Conservation (phyloP, 2,113 vertebrate species). For the Lichenostomus cassidix region DNA sequence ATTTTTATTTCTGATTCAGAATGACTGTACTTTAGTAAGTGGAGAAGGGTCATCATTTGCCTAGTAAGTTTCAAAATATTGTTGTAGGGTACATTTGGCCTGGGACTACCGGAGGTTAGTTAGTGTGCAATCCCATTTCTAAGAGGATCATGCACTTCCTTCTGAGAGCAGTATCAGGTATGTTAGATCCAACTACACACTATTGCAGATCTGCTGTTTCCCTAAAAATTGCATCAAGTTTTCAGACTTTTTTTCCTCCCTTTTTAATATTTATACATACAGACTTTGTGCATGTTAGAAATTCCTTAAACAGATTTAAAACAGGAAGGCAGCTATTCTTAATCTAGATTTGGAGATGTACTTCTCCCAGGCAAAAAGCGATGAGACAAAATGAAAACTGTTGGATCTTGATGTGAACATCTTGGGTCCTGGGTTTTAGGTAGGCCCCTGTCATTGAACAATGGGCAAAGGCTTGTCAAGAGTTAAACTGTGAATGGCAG, state of each 20-base stretch:
- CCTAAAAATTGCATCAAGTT: background rate
- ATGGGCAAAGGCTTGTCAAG: background rate
- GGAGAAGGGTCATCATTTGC: background rate
- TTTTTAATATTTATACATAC: background rate
- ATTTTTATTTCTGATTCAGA: background rate
- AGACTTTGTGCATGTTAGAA: background rate
- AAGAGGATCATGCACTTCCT: background rate
- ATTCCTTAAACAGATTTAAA: background rate
- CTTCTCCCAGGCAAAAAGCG: rapidly evolving
- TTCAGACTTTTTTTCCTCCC: background rate
- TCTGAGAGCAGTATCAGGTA: background rate
- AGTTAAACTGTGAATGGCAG: background rate
- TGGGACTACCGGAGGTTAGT: background rate
- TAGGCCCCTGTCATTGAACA: background rate
- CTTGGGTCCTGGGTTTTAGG: background rate
- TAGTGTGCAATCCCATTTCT: background rate
- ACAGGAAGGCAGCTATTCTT: background rate
- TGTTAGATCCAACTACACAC: background rate
- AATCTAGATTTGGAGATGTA: background rate
- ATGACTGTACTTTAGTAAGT: background rate
- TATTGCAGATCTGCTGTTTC: background rate
- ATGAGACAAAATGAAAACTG: background rate
- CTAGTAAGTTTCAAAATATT: background rate
- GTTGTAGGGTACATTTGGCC: background rate
- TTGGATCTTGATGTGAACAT: background rate